Conservation (phyloP, 2,113 vertebrate genomes). For the Eptesicus fuscus region DNA sequence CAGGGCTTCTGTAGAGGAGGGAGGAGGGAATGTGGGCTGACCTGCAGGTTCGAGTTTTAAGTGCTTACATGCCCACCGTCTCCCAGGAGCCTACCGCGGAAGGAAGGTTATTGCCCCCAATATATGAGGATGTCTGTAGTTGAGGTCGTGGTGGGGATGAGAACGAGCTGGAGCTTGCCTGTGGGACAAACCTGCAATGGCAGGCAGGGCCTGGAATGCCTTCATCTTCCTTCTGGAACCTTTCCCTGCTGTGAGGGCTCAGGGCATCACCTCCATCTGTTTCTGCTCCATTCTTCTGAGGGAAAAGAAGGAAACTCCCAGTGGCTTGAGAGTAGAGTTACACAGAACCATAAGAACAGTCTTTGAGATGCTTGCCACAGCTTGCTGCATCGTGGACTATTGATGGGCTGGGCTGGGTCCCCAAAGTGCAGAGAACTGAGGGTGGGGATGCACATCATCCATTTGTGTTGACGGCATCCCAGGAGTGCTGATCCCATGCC, state of each 20-base stretch:
- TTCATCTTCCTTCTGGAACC: not conserved
- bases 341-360: not conserved
- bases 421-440: not conserved
- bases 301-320: not conserved
- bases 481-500: not conserved
- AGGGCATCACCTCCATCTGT: not conserved
- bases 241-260: not conserved
- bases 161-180: not conserved
- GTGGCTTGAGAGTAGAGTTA: not conserved
- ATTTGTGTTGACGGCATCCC: not conserved
- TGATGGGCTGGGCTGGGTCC: rapidly evolving
- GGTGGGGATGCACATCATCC: not conserved
- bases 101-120: conserved; percentile 37
- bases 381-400: not conserved
- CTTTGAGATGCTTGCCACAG: not conserved
- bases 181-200: not conserved
- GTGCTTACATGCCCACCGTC: not conserved
- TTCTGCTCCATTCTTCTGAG: not conserved
- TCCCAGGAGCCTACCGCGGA: not conserved
- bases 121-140: not conserved
- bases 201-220: not conserved
- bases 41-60: conserved; percentile 6
- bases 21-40: not conserved
- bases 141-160: not conserved
- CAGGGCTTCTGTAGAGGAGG: not conserved